Conservation (phyloP, 2,888 invertebrate genomes). For the Caenorhabditis sp. region DNA sequence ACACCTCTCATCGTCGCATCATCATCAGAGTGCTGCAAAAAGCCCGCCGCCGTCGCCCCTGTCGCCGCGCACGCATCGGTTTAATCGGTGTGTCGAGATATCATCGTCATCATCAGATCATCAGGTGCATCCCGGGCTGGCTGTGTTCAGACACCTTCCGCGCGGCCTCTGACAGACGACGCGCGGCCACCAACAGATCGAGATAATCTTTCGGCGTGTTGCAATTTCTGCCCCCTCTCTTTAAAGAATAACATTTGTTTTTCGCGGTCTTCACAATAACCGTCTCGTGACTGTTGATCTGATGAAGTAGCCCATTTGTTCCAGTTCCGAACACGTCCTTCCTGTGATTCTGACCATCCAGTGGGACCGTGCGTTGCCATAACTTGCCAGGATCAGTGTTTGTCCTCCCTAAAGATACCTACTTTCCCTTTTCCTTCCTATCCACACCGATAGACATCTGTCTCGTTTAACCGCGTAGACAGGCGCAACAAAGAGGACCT, state of each 20-base stretch:
- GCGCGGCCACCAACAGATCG: slow-evolving; percentile 28
- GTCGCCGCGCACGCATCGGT: slow-evolving; percentile 6
- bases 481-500: slow-evolving; percentile 12
- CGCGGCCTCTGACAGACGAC: slow-evolving; percentile 30
- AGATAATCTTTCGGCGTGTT: slow-evolving; percentile 34
- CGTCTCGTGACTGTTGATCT: not conserved
- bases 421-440: slow-evolving; percentile 5
- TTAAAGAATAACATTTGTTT: slow-evolving; percentile 49
- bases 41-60: slow-evolving; percentile 4
- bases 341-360: too few relatives aligned
- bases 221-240: slow-evolving; percentile 21
- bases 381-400: slow-evolving; percentile 20
- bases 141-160: slow-evolving; percentile 44
- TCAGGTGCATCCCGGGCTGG: slow-evolving; percentile 40
- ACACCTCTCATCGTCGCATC: slow-evolving; percentile 36
- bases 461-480: slow-evolving; percentile 34
- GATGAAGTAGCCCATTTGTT: slow-evolving; percentile 3
- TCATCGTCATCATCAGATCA: slow-evolving; percentile 38
- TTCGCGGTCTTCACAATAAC: not conserved
- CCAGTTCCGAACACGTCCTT: slow-evolving; percentile 6
- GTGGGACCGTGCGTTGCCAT: too few relatives aligned
- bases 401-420: slow-evolving; percentile 15
- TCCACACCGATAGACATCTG: slow-evolving; percentile 37
- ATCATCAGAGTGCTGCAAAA: slow-evolving; percentile 23
- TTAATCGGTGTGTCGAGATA: slow-evolving; percentile 48